Evolutionary conservation across 2,797 vertebrate genomes (phyloP).

Genomic region (Buceros bicornis): DNA sequence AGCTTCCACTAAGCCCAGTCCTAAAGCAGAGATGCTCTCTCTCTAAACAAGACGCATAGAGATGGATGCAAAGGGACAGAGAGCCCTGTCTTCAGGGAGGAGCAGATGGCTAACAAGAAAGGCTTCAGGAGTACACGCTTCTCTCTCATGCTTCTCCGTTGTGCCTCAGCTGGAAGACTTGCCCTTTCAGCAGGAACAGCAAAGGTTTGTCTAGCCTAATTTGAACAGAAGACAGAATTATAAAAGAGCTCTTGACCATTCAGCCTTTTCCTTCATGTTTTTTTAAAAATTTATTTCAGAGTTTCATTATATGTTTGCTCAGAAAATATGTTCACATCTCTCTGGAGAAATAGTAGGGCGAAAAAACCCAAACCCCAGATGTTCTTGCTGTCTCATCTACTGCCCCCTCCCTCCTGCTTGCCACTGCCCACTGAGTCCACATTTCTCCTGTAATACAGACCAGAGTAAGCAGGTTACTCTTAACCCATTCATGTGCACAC

Average conservation of each 20-base stretch:
- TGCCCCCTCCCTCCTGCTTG: not conserved
- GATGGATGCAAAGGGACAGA: not conserved
- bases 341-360: accelerated
- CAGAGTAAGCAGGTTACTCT: not conserved
- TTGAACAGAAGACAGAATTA: not conserved
- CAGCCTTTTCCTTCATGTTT: not conserved
- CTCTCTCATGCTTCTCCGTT: not conserved
- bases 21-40: not conserved
- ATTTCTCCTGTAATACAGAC: not conserved
- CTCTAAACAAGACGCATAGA: not conserved
- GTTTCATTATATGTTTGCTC: not conserved
- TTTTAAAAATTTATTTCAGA: not conserved
- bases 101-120: not conserved
- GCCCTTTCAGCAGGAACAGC: not conserved
- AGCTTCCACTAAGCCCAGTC: not conserved
- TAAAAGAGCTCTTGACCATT: not conserved
- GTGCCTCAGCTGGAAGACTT: not conserved
- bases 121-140: accelerated
- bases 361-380: not conserved
- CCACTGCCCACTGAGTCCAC: not conserved
- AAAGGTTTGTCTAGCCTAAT: not conserved
- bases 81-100: not conserved
- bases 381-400: not conserved
- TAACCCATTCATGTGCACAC: not conserved
- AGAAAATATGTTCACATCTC: not conserved